phyloP scores from a whole-genome alignment of 2,797 vertebrate species.

The Fundulus diaphanus region DNA sequence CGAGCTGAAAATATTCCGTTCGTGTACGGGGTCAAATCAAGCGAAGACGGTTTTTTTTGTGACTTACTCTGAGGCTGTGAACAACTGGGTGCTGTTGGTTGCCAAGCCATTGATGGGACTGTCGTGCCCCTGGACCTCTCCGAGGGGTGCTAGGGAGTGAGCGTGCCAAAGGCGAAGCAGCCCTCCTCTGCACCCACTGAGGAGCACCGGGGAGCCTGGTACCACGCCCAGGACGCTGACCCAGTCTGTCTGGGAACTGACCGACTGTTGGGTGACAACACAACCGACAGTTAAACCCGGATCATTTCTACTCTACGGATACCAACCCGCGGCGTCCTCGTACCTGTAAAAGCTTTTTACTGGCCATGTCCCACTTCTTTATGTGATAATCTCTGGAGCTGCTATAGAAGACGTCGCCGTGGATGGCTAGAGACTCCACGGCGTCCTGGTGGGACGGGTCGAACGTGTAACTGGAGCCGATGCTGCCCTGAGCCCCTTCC shows the following conservation, averaged over 20 bases:
- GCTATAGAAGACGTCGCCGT: constrained; percentile 90
- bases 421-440: constrained; percentile 89
- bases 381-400: constrained; percentile 93
- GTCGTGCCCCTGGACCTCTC: constrained; percentile 91
- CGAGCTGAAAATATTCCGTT: background rate
- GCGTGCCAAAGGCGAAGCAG: constrained; percentile 92
- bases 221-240: constrained; percentile 89
- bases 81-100: constrained; percentile 91
- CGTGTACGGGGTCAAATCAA: background rate
- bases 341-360: constrained; percentile 90
- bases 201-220: constrained; percentile 83
- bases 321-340: background rate
- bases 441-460: constrained; percentile 93
- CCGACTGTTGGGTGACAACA: constrained; percentile 84
- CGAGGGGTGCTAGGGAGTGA: constrained; percentile 84
- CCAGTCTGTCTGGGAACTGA: constrained; percentile 90
- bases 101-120: constrained; percentile 93
- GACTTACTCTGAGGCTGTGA: constrained; percentile 96
- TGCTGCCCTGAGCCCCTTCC: constrained; percentile 92
- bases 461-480: constrained; percentile 89
- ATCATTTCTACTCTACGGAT: background rate
- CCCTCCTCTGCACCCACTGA: constrained; percentile 92
- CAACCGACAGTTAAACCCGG: background rate
- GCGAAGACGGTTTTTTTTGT: background rate
- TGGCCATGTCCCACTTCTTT: constrained; percentile 94